These are phyloP conservation scores for Hydrotaea cyrtoneurina DNA, from an alignment of 2,888 invertebrate genomes.

Conservation along the genomic window DNA sequence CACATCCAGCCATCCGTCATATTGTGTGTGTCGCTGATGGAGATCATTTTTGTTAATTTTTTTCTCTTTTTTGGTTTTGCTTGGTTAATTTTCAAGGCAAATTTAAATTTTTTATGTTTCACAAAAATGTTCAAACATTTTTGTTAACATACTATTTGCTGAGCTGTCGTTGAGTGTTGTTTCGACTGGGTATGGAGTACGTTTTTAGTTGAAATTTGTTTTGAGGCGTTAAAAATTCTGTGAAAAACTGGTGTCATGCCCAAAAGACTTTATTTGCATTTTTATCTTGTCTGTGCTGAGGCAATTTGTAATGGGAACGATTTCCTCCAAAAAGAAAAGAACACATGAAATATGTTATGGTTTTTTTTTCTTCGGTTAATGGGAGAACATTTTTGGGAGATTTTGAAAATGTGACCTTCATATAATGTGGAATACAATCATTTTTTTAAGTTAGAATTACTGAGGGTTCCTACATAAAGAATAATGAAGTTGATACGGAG, in stretches of 20 bases:
- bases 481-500: no score
- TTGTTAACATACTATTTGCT: conserved; percentile 36
- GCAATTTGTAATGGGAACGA: conserved; percentile 28
- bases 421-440: no score
- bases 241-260: conserved; percentile 45
- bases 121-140: conserved; percentile 15
- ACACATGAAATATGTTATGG: not conserved
- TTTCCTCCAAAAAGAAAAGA: not conserved
- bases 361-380: not conserved
- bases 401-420: no score
- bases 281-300: conserved; percentile 7
- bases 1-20: not conserved
- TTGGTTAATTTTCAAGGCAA: conserved; percentile 47
- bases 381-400: not conserved
- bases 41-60: conserved; percentile 33
- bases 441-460: no score
- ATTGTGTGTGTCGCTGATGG: not conserved
- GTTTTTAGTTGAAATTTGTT: conserved; percentile 10
- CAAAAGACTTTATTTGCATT: conserved; percentile 15
- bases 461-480: no score
- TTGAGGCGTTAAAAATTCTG: conserved; percentile 51
- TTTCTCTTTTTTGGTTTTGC: not conserved
- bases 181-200: not conserved
- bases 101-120: conserved; percentile 7
- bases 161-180: not conserved